phyloP scores from a whole-genome alignment of 2,797 vertebrate species.

The Spea hammondii region DNA sequence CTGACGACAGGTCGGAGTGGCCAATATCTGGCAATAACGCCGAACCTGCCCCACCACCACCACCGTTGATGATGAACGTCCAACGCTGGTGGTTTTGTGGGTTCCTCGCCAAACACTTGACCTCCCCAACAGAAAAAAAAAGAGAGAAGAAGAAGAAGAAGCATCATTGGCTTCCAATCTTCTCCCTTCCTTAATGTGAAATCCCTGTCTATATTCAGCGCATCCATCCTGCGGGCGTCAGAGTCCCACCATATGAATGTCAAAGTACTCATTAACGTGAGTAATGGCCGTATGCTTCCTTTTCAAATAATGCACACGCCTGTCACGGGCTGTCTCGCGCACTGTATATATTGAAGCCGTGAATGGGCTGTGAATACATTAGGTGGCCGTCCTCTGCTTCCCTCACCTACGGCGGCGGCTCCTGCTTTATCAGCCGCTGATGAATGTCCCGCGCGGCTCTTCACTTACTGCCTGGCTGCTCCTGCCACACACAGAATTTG shows the following conservation, averaged over 20 bases:
- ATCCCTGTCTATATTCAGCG: conserved; percentile 11
- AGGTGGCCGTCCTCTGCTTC: neutral
- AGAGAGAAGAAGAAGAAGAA: too few relatives aligned
- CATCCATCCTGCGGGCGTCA: conserved; percentile 19
- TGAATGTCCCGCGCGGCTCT: conserved; percentile 3
- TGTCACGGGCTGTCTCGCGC: conserved; percentile 29
- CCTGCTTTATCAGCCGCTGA: conserved; percentile 14
- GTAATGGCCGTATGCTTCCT: conserved; percentile 27
- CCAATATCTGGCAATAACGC: too few relatives aligned
- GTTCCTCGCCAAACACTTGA: neutral
- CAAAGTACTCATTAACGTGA: conserved; percentile 41
- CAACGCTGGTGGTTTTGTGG: neutral
- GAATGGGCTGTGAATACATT: conserved; percentile 39
- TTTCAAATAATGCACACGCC: conserved; percentile 38
- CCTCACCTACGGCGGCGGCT: neutral
- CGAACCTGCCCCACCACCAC: too few relatives aligned
- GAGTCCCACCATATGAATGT: conserved; percentile 34
- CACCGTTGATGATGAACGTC: neutral
- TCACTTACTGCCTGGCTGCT: conserved; percentile 17
- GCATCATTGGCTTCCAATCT: neutral
- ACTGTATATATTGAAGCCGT: conserved; percentile 27
- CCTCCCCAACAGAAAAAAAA: neutral
- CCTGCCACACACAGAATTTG: conserved; percentile 5
- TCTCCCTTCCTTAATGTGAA: neutral
- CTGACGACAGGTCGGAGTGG: too few relatives aligned